Base-by-base conservation (phyloP, 2,797 vertebrate genomes). In the Oreochromis mossambicus region DNA sequence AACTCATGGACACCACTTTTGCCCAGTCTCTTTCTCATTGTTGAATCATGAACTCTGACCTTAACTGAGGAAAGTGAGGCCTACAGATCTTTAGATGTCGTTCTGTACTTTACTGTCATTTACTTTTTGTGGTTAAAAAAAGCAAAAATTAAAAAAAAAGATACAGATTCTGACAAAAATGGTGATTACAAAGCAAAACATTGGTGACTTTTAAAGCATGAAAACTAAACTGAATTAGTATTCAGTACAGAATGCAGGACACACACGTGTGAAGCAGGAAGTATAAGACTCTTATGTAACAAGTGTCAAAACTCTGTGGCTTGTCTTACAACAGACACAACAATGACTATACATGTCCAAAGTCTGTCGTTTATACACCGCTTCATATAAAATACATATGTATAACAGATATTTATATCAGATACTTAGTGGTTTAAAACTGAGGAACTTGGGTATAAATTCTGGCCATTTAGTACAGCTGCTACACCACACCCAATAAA, bases 121-220 rank as follows among this genome's bases (percentile, higher is more conserved):
- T 34, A 63, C 32, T 7, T 70, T 70, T 26, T 70, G 21, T 46
- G 21, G 21, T 46, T 12, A 17, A 43, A 70, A 70, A 26, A 26
- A 41, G 5, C 10, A 38, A 21, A 1, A 8, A 1, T 3, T 3
- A 3, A 0, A 0, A 2, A 38, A 29, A 63, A 66, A 21, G 36
- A 2, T 21, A 36, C 36, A 41, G n/a, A 68, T 68, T 41, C 36
- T 41, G n/a, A 68, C n/a, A 41, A 68, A 68, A 14, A 43, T 43
- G n/a, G 3, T 21, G 41, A 26, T 46, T 43, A 26, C 41, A 46
- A 26, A 70, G 21, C 1, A 5, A 46, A 70, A 68, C 36, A 68
- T 24, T 68, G 12, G 38, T 26, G 66, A 46, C 66, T 70, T 43
- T 70, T 15, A 43, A 68, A 46, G 24, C 38, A 70, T 26, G 17